Conservation (phyloP, 2,888 invertebrate species). For the Rhabditoides inermis region DNA sequence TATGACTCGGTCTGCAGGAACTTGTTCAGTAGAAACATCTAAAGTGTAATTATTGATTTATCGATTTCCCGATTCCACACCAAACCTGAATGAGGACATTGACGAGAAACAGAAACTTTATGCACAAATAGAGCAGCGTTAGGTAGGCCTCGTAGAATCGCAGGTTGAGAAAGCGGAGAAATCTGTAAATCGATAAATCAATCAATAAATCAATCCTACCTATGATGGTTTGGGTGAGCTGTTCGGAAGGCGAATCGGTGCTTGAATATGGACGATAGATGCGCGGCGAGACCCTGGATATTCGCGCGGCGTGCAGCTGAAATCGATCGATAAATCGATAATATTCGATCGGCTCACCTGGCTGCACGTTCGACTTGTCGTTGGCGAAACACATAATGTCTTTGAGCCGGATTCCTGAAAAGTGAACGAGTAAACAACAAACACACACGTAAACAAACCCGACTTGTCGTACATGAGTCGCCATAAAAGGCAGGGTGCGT, state of each 20-base stretch:
- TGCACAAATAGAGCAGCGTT: slow-evolving; percentile 45
- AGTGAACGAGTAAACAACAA: background rate
- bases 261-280: slow-evolving; percentile 47
- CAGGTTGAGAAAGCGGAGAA: slow-evolving; percentile 43
- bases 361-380: slow-evolving; percentile 48
- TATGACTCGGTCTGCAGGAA: slow-evolving; percentile 50
- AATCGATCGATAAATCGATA: background rate
- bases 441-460: slow-evolving; percentile 9
- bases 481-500: slow-evolving; percentile 52
- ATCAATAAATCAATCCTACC: slow-evolving; percentile 7
- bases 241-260: slow-evolving; percentile 43
- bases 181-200: slow-evolving; percentile 12
- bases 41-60: slow-evolving; percentile 3
- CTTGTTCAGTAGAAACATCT: slow-evolving; percentile 47
- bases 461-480: slow-evolving; percentile 45
- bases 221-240: slow-evolving; percentile 35
- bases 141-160: slow-evolving; percentile 51
- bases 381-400: slow-evolving; percentile 50
- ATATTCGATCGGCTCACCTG: slow-evolving; percentile 14
- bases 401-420: slow-evolving; percentile 44
- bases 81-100: slow-evolving; percentile 44
- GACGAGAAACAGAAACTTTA: slow-evolving; percentile 44
- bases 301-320: slow-evolving; percentile 23
- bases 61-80: background rate
- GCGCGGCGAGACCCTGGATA: slow-evolving; percentile 40